Evolutionary conservation across 1,140 invertebrate genomes (phyloP), one percentile per base, ranked within the genome.

Genomic region (Drosophila nigrodunni): DNA sequence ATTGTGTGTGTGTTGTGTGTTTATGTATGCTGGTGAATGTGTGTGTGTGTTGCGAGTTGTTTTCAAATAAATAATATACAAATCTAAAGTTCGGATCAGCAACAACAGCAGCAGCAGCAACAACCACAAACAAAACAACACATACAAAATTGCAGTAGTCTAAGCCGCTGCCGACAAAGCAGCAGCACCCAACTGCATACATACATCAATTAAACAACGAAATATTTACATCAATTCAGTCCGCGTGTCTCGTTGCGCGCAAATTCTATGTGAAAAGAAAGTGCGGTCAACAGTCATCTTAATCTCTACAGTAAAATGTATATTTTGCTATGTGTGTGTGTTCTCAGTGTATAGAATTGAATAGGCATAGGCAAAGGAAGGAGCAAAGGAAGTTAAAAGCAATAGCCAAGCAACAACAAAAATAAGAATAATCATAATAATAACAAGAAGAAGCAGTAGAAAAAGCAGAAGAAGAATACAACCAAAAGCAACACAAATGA

Each of bases 291-390:
- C 75, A 86, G 70, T 76, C 77, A 77, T 69, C 46, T 13, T 50
- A 74, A 70, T 55, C 3, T 67, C 60, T 62, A 65, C 62, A 87
- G 46, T 67, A 69, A 71, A 77, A 80, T 87, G 66, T 62, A 46
- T 46, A 78, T 78, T 75, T 73, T 61, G 74, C 54, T 69, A 46
- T 44, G 67, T 66, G 69, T 70, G 66, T 75, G 74, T 89, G 74
- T 78, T 66, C 64, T 80, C 55, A 80, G 74, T 85, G 80, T 85
- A 81, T 88, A 82, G 76, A 82, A 78, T 82, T 78, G 47, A 87
- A 78, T 87, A 82, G 82, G 82, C 68, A 86, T 67, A 49, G 55
- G 44, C 39, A 49, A 72, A 61, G 41, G 50, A 77, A 67, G 59
- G 62, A 74, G 58, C 70, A 68, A 68, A 81, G 35, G 57, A 69